Evolutionary conservation across 2,797 vertebrate genomes (phyloP).

Genomic region (Takifugu rubripes): DNA sequence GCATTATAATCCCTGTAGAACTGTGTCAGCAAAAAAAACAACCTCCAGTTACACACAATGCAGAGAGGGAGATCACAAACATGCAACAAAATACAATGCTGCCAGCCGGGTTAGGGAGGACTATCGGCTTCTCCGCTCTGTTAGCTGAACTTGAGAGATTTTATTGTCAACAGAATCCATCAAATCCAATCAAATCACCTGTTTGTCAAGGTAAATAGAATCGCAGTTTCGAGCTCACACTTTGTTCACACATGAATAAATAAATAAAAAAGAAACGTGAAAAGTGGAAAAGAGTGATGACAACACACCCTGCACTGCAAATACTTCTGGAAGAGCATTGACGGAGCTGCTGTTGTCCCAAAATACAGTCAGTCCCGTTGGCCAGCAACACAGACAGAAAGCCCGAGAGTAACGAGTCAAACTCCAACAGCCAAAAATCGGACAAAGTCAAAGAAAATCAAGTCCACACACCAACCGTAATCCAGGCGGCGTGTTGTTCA

Average conservation of each 20-base stretch:
- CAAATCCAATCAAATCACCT: not conserved
- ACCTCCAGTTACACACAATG: constrained; percentile 52
- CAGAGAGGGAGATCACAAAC: constrained; percentile 13
- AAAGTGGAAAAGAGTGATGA: constrained; percentile 27
- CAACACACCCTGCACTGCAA: constrained; percentile 53
- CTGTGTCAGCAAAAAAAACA: constrained; percentile 77
- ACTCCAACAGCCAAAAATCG: constrained; percentile 14
- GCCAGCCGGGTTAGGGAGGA: too few relatives aligned
- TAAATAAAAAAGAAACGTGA: not conserved
- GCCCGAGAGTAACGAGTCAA: constrained; percentile 13
- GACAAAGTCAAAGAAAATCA: constrained; percentile 45
- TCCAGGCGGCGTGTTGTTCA: constrained; percentile 76
- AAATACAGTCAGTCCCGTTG: constrained; percentile 16
- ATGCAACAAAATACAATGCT: constrained; percentile 39
- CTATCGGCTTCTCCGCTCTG: not conserved
- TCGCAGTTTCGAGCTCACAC: too few relatives aligned
- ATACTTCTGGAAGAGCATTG: constrained; percentile 50
- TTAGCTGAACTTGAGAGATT: not conserved
- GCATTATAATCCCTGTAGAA: constrained; percentile 74
- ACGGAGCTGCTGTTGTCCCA: constrained; percentile 29
- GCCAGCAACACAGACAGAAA: constrained; percentile 25
- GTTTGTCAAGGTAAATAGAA: too few relatives aligned
- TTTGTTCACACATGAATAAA: constrained; percentile 4
- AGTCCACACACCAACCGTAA: constrained; percentile 80
- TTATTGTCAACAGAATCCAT: constrained; percentile 11